Conservation (phyloP, 2,797 vertebrate genomes). For the Gouania willdenowi region DNA sequence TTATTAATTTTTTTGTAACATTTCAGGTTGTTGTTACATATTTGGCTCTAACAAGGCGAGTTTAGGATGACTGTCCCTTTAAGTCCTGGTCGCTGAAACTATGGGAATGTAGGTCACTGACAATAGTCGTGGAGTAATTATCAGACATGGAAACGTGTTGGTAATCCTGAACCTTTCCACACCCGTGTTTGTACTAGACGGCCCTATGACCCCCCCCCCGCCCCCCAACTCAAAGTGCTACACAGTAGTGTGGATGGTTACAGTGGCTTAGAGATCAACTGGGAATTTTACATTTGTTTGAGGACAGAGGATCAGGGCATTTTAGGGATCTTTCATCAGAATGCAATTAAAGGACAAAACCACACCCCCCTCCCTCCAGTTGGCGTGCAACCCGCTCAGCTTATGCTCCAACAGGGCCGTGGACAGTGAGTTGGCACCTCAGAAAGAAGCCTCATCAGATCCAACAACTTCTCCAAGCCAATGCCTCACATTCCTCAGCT, state of each 20-base stretch:
- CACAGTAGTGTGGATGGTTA: too few relatives aligned
- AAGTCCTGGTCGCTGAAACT: constrained; percentile 38
- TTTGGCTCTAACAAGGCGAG: not conserved
- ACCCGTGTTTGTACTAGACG: constrained; percentile 17
- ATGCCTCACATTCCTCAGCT: constrained; percentile 60
- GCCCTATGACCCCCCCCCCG: constrained; percentile 3
- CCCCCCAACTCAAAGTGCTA: not conserved
- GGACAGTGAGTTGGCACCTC: constrained; percentile 62
- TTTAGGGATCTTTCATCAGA: constrained; percentile 57
- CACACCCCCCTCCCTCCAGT: not conserved
- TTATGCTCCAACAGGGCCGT: constrained; percentile 43
- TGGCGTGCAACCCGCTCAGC: constrained; percentile 32
- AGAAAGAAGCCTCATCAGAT: constrained; percentile 36
- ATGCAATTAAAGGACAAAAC: constrained; percentile 56
- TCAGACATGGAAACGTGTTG: constrained; percentile 47
- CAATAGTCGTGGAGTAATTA: constrained; percentile 55
- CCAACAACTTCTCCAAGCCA: constrained; percentile 46
- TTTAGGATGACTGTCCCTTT: constrained; percentile 51
- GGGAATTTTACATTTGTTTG: constrained; percentile 6
- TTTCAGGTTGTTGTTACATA: too few relatives aligned
- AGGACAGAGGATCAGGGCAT: constrained; percentile 2
- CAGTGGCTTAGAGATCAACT: not conserved
- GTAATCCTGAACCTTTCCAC: constrained; percentile 18
- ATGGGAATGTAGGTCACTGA: constrained; percentile 58
- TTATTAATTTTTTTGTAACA: too few relatives aligned